Conservation (phyloP, 2,113 vertebrate genomes). For the Clarias macrocephalus region DNA sequence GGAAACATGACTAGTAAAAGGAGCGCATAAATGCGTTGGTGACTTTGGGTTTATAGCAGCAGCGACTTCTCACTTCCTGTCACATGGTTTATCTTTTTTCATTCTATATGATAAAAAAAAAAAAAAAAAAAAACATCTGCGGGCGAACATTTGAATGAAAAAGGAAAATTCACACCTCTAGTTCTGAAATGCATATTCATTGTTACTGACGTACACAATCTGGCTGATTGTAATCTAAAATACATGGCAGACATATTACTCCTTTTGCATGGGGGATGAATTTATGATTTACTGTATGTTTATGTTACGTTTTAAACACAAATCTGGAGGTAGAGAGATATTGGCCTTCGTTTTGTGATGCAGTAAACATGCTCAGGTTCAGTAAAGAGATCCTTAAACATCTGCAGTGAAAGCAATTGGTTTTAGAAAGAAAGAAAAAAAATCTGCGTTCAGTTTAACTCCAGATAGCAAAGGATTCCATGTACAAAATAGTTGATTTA, state of each 20-base stretch:
- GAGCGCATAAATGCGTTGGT: neutral
- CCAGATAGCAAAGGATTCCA: too few relatives aligned
- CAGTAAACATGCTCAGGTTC: too few relatives aligned
- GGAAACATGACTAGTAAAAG: slow-evolving; percentile 18
- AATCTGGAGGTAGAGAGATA: neutral
- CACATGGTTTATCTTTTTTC: neutral
- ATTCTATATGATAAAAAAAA: neutral
- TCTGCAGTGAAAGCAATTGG: too few relatives aligned
- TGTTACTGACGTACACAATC: neutral
- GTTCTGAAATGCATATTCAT: neutral
- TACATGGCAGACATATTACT: neutral
- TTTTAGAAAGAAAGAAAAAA: too few relatives aligned
- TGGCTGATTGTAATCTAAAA: neutral
- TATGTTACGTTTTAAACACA: too few relatives aligned
- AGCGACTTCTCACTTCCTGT: neutral
- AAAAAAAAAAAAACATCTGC: neutral
- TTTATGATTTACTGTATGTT: neutral
- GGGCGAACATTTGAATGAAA: neutral
- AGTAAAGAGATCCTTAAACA: too few relatives aligned
- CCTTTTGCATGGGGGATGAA: neutral
- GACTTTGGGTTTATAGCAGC: neutral
- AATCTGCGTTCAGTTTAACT: too few relatives aligned
- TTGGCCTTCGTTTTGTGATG: neutral
- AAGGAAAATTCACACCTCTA: neutral
- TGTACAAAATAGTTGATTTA: neutral